Evolutionary conservation across 2,113 vertebrate genomes (phyloP).

Genomic region (Tenebrosternarchus preto): DNA sequence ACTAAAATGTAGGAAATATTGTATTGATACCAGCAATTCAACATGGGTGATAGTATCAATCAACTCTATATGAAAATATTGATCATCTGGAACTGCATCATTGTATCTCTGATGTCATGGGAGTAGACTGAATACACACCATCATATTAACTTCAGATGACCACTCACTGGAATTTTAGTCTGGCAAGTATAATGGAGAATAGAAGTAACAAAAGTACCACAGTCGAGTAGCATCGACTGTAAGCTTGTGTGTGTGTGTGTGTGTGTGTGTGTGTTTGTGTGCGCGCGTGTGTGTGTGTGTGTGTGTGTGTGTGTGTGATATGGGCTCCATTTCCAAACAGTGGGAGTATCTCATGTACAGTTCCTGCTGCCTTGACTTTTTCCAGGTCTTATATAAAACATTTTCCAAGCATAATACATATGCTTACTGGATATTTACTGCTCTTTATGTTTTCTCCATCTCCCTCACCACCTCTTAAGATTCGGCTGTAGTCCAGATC

Average conservation of each 20-base stretch:
- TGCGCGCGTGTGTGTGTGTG: neutral
- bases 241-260: too few relatives aligned
- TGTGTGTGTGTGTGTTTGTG: too few relatives aligned
- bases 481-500: neutral
- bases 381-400: conserved; percentile 9
- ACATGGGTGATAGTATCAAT: too few relatives aligned
- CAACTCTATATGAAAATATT: neutral
- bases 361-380: neutral
- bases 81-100: conserved; percentile 1
- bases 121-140: neutral
- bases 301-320: neutral
- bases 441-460: conserved; percentile 4
- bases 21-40: neutral
- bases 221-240: too few relatives aligned
- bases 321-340: neutral
- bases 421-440: conserved; percentile 41
- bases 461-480: conserved; percentile 34
- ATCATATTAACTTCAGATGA: neutral
- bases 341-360: neutral
- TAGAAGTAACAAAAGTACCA: too few relatives aligned
- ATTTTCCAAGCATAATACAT: conserved; percentile 30
- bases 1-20: too few relatives aligned
- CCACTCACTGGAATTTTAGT: too few relatives aligned
- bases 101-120: neutral
- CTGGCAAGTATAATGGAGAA: too few relatives aligned